Conservation (phyloP, 2,888 invertebrate species). For the Mimas tiliae region DNA sequence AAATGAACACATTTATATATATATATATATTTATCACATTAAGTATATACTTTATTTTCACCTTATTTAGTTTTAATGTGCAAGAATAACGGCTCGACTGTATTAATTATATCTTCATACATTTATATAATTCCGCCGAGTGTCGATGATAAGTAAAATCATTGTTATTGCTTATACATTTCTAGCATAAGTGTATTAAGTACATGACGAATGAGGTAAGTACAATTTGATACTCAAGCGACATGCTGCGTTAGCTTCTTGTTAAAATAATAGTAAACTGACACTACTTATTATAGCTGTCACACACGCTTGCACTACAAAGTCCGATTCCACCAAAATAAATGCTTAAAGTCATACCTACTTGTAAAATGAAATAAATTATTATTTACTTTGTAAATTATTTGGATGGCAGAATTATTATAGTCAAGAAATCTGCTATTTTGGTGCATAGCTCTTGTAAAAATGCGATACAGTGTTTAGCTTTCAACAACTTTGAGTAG, state of each 20-base stretch:
- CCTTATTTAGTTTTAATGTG: too few species aligned
- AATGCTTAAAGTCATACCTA: not conserved
- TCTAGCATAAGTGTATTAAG: not conserved
- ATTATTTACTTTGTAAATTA: too few species aligned
- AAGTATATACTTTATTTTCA: too few species aligned
- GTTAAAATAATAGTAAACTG: slow-evolving; percentile 39
- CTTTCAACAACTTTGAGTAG: too few species aligned
- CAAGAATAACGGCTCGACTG: too few species aligned
- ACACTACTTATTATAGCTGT: slow-evolving; percentile 39
- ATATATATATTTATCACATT: too few species aligned
- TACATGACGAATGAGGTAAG: slow-evolving; percentile 11
- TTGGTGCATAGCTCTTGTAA: too few species aligned
- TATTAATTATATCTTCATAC: too few species aligned
- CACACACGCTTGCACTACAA: slow-evolving; percentile 32
- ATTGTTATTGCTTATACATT: not conserved
- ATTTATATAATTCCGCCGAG: too few species aligned
- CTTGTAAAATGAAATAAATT: not conserved
- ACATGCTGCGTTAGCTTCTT: slow-evolving; percentile 43
- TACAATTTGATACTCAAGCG: slow-evolving; percentile 39
- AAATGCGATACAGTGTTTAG: too few species aligned
- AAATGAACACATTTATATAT: too few species aligned
- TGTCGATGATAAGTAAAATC: not conserved
- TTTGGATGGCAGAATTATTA: not conserved
- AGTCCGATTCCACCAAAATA: slow-evolving; percentile 1
- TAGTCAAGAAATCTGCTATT: too few species aligned